Base-by-base conservation (phyloP, 2,113 vertebrate species). In the Pelodiscus sinensis region DNA sequence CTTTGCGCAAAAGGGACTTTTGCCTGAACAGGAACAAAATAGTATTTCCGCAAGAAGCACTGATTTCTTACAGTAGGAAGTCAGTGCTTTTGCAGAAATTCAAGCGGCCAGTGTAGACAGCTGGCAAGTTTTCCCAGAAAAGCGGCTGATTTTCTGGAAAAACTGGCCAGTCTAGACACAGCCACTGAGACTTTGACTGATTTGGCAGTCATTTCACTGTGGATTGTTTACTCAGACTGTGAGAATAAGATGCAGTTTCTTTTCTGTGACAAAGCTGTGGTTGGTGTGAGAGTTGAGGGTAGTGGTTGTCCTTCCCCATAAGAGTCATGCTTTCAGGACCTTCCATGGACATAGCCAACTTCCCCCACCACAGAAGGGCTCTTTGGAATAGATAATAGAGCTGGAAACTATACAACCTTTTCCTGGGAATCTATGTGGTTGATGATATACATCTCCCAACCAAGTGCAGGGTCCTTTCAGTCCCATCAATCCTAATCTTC, bases 401-500 rank as follows among this genome's bases (percentile, higher is more conserved):
- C 3, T 4, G 57, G 3, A 6, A 3, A 31, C 6, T 54, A 1
- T 2, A 1, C 22, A 10, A 35, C 1, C 14, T 86, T 79, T 75
- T 54, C 5, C 12, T 31, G 12, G 13, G 82, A 73, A 62, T 8
- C 3, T 25, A 9, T 73, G 58, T 86, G 3, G 24, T 50, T 3
- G 79, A 6, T 24, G n/a, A 56, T 27, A 6, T 0, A 0, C 16
- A 54, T 25, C 8, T 60, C 5, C 8, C 6, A 81, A n/a, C 79
- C 44, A 44, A 44, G 44, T 73, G n/a, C 68, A 35, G 16, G 5
- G 21, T 73, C 68, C 68, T 44, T n/a, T 24, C 35, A 8, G 44
- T 19, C 38, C 3, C 22, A 11, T 75, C 11, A 3, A 9, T 52
- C 11, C 54, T 81, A 0, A 4, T 52, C 3, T 57, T 16, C 11